phyloP scores from a whole-genome alignment of 2,888 invertebrate species.

The Limnephilus marmoratus region DNA sequence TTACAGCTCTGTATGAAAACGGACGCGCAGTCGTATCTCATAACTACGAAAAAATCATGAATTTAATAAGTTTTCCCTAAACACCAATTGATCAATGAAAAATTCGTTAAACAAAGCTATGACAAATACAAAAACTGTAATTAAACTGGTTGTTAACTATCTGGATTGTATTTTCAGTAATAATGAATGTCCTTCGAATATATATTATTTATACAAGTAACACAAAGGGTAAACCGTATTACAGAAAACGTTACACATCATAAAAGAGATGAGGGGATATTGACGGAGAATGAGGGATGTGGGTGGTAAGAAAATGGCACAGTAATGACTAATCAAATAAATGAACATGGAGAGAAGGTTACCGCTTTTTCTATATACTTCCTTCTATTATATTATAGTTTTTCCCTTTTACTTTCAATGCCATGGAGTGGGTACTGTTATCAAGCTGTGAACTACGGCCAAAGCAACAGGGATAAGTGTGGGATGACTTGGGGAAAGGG shows the following conservation, averaged over 20 bases:
- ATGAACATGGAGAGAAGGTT: background rate
- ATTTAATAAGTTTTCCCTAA: too few species aligned
- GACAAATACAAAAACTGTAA: background rate
- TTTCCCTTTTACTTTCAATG: background rate
- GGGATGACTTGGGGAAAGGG: background rate
- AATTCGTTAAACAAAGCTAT: background rate
- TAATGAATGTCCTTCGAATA: background rate
- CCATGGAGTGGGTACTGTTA: background rate
- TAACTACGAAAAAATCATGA: too few species aligned
- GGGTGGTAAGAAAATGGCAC: background rate
- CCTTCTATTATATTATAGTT: background rate
- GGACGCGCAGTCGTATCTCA: too few species aligned
- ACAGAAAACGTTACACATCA: background rate
- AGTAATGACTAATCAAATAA: slow-evolving; percentile 2
- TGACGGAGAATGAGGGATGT: background rate
- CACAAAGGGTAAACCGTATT: background rate
- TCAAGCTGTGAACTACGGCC: background rate
- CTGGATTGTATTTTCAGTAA: background rate
- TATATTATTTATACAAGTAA: background rate
- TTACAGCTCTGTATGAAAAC: too few species aligned
- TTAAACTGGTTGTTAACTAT: background rate
- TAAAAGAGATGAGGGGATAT: background rate
- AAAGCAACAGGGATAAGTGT: background rate
- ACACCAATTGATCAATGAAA: too few species aligned
- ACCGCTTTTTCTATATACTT: background rate